phyloP scores from a whole-genome alignment of 2,888 invertebrate genomes.

The Erebia aethiops region DNA sequence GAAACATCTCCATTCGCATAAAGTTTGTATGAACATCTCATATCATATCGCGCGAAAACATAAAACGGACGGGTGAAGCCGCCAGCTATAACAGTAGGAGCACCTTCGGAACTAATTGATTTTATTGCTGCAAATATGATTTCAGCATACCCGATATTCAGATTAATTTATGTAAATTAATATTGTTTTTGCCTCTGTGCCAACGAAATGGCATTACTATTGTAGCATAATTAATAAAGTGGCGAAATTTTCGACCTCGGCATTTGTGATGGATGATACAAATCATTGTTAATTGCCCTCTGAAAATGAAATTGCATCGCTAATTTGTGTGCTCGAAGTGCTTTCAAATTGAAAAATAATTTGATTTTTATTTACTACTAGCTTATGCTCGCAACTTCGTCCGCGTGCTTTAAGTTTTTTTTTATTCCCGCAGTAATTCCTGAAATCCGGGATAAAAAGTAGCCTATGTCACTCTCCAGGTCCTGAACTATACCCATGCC shows the following conservation, averaged over 20 bases:
- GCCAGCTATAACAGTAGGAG: too few species aligned
- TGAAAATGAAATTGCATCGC: conserved; percentile 25
- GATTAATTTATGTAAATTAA: conserved; percentile 72
- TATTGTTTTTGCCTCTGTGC: conserved; percentile 52
- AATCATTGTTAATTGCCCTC: conserved; percentile 16
- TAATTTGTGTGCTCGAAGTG: background rate
- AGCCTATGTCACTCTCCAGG: too few species aligned
- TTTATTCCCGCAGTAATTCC: too few species aligned
- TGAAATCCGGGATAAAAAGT: too few species aligned
- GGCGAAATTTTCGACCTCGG: conserved; percentile 29
- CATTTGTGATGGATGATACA: conserved; percentile 23
- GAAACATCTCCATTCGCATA: too few species aligned
- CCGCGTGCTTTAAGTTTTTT: too few species aligned
- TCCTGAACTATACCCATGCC: too few species aligned
- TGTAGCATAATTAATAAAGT: conserved; percentile 41
- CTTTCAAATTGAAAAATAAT: conserved; percentile 2
- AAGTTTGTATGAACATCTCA: too few species aligned
- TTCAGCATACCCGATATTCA: conserved; percentile 30
- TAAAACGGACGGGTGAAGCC: too few species aligned
- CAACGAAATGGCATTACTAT: conserved; percentile 22
- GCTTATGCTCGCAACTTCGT: too few species aligned
- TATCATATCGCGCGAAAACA: too few species aligned
- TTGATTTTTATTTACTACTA: conserved; percentile 15
- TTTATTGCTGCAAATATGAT: conserved; percentile 11
- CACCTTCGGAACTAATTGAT: background rate